Evolutionary conservation across 1,140 invertebrate species (phyloP).

Genomic region (Micrasema longulum): DNA sequence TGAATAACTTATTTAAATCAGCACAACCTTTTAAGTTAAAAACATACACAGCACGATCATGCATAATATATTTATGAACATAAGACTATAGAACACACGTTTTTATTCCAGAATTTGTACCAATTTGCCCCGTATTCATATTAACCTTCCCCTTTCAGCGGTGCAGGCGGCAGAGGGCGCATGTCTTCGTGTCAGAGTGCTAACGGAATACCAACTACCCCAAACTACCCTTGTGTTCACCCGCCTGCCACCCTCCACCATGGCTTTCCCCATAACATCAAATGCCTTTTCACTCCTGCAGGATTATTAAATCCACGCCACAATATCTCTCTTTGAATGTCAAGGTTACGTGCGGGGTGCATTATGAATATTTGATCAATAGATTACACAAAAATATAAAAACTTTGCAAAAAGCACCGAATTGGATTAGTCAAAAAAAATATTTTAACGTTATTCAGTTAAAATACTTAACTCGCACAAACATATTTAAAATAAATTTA

Average conservation of each 20-base stretch:
- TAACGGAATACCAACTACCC: conserved; percentile 28
- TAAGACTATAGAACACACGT: not conserved
- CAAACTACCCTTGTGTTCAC: not conserved
- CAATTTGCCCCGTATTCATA: no score
- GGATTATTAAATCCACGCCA: conserved; percentile 22
- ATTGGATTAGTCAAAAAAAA: no score
- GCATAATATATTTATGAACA: not conserved
- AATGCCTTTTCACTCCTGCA: conserved; percentile 31
- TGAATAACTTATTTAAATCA: not conserved
- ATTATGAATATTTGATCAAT: not conserved
- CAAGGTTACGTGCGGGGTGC: not conserved
- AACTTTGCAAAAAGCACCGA: no score
- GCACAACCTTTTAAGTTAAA: not conserved
- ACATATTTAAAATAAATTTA: no score
- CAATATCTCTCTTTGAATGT: conserved; percentile 11
- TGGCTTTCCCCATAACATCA: conserved; percentile 25
- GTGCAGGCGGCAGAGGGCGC: conserved; percentile 10
- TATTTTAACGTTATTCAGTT: no score
- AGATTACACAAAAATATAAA: no score
- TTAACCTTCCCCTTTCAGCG: conserved; percentile 5
- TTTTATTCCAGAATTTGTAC: no score
- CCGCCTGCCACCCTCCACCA: not conserved
- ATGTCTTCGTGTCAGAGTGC: conserved; percentile 17
- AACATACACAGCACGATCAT: no score
- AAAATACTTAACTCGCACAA: no score